Evolutionary conservation across 2,797 vertebrate genomes (phyloP), one percentile per base, ranked within the genome.

Genomic region (Geotria australis): DNA sequence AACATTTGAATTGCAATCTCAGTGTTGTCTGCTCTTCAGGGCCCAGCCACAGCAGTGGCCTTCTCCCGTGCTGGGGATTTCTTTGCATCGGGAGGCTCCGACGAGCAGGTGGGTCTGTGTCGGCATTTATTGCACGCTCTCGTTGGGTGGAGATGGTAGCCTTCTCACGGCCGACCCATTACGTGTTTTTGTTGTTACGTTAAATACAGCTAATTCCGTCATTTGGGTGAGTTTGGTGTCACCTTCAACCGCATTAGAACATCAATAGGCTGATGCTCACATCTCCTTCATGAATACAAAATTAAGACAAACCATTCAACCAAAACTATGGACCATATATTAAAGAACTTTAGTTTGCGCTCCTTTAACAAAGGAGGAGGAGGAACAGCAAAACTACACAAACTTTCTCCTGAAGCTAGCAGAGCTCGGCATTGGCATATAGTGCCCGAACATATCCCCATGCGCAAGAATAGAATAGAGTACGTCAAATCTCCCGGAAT

Each of bases 61-160:
- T 96, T 95, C 67, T 94, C 88, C 59, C 75, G 72, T 67, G 70
- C 71, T 1, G 88, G 86, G 60, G 79, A 85, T 9, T 73, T 72
- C 59, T 85, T 95, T 68, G 80, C 83, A 10, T 91, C 86, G 24
- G 89, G 83, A 60, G 80, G 86, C 12, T 76, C 80, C 58, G 89
- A 96, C 66, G 82, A 91, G 61, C 89, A 95, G 75, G 89, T 93
- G 66, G 66, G 59, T 63, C 14, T 47, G n/a, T 38, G 2, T 57
- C 46, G 13, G 3, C 38, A 11, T 13, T 56, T 38, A 13, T 56
- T 14, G 9, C 46, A 8, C n/a, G n/a, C 5, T 24, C 4, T 38
- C 24, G 24, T n/a, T n/a, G 5, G 4, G 24, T 38, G 24, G 48
- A 55, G 56, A 13, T 46, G 24, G 47, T 51, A 53, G 9, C 38